Evolutionary conservation across 2,113 vertebrate species (phyloP), one percentile per base, ranked within the genome.

Genomic region (Mandrillus leucophaeus): DNA sequence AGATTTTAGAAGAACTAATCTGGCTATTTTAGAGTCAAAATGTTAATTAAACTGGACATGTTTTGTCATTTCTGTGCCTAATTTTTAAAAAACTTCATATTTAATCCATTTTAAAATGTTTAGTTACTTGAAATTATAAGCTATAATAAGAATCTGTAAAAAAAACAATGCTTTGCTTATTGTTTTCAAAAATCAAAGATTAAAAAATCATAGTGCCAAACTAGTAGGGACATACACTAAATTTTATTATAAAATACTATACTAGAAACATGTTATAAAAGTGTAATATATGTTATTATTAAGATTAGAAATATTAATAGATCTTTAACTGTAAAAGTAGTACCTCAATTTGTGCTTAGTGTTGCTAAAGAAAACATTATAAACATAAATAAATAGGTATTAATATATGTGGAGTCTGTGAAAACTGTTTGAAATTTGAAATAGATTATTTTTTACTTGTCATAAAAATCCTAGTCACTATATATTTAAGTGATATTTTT

Each of bases 161-260:
- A 83, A 90, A 90, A 84, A 83, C 0, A 90, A 57, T 64, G 5
- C 3, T 55, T 73, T 70, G 32, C 6, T 76, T 93, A 55, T 48
- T 85, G 9, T 92, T 93, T 88, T 94, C 32, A 95, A 88, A 94
- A 79, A 57, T 75, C 12, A 88, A 70, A 78, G 22, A 84, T 93
- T 93, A 85, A 79, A 82, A 94, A 57, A 68, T 48, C 35, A 83
- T 16, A 55, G 30, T 80, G 30, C 16, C 45, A 83, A 79, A 57
- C 9, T 83, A 95, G 20, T 35, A 83, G 93, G 45, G 18, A 88
- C 84, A 94, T 40, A 18, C 75, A 90, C 8, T 95, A 72, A 88
- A 61, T 92, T 94, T 64, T 35, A 84, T 75, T 66, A 79, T 48
- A 70, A 94, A 88, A 96, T 92, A 52, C 17, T 82, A 89, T 90